phyloP scores from a whole-genome alignment of 2,797 vertebrate genomes.

The Notolabrus celidotus region DNA sequence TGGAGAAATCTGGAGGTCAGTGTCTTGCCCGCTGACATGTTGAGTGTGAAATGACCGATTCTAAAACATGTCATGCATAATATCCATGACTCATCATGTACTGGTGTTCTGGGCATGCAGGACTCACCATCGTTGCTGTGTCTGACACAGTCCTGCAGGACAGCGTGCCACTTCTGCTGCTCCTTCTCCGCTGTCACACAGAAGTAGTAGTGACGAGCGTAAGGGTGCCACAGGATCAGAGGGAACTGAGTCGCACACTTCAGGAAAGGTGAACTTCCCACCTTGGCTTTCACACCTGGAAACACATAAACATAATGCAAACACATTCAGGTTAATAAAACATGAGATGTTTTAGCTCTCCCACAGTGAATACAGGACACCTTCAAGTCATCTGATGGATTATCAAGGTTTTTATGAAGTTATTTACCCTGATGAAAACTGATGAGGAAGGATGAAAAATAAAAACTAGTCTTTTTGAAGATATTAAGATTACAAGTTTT shows the following conservation, averaged over 20 bases:
- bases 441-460: too few relatives aligned
- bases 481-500: too few relatives aligned
- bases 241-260: slow-evolving; percentile 92
- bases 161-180: slow-evolving; percentile 93
- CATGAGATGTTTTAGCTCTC: neutral
- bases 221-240: slow-evolving; percentile 95
- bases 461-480: too few relatives aligned
- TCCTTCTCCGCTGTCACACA: slow-evolving; percentile 90
- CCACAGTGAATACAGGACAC: too few relatives aligned
- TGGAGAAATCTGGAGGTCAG: too few relatives aligned
- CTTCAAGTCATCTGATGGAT: too few relatives aligned
- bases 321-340: neutral
- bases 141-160: slow-evolving; percentile 93
- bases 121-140: slow-evolving; percentile 93
- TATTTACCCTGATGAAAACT: too few relatives aligned
- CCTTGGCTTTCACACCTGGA: slow-evolving; percentile 88
- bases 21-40: too few relatives aligned
- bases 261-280: slow-evolving; percentile 86
- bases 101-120: neutral
- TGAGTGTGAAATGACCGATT: too few relatives aligned
- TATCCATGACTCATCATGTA: neutral
- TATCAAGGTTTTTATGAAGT: too few relatives aligned
- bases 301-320: neutral
- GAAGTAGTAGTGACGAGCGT: slow-evolving; percentile 90
- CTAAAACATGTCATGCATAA: neutral